Conservation (phyloP, 2,888 invertebrate species). For the Euplagia quadripunctaria region DNA sequence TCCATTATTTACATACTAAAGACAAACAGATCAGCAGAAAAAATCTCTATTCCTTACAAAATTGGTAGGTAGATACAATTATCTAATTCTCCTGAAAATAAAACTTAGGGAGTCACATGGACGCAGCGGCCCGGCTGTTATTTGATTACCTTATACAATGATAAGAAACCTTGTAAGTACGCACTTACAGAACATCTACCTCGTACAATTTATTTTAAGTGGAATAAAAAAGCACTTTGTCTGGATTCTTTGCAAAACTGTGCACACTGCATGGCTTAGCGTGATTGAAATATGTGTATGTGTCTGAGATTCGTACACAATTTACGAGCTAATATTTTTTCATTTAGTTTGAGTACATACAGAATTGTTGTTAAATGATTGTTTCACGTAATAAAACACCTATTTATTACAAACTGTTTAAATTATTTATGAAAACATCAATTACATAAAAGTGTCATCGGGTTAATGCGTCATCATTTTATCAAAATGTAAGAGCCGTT, state of each 20-base stretch:
- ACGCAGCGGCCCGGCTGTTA: neutral
- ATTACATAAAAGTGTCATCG: neutral
- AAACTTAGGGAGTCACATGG: slow-evolving; percentile 3
- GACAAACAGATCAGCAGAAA: no score
- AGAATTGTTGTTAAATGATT: neutral
- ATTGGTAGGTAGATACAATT: neutral
- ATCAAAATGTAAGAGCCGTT: neutral
- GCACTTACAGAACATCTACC: neutral
- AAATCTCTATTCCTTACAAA: no score
- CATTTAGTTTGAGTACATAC: neutral
- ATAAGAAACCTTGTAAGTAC: neutral
- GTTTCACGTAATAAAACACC: neutral
- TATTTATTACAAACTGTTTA: neutral
- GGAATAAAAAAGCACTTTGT: slow-evolving; percentile 11
- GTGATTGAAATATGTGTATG: slow-evolving; percentile 5
- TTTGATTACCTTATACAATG: slow-evolving; percentile 2
- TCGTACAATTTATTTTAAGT: slow-evolving; percentile 5
- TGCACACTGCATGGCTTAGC: slow-evolving; percentile 2
- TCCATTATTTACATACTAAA: no score
- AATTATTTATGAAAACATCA: neutral
- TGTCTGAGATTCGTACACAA: neutral
- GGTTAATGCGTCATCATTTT: no score
- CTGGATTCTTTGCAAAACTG: neutral
- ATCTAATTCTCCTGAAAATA: slow-evolving; percentile 1
- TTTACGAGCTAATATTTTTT: neutral